A percentile compares a stretch with the other conserved stretches of the same genome.
These are phyloP conservation scores for Urophycis tenuis DNA, from an alignment of 2,797 vertebrate species.

Conservation along the genomic window DNA sequence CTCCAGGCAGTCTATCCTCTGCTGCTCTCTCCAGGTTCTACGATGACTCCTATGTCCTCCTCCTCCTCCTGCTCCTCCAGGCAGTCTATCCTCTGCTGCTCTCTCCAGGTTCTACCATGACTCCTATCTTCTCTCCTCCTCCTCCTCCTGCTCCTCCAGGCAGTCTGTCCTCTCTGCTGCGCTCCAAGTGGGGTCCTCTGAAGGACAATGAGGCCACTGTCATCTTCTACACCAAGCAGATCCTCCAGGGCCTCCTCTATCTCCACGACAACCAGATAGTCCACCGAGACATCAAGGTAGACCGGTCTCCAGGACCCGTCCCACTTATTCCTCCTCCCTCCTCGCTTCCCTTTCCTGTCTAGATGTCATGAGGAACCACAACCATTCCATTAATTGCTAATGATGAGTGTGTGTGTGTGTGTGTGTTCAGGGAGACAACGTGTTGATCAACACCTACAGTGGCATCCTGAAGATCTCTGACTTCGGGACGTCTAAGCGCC, in stretches of 20 bases:
- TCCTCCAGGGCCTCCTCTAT: conserved; percentile 84
- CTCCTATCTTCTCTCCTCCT: neutral
- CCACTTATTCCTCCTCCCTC: neutral
- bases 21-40: too few species aligned
- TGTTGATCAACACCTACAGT: conserved; percentile 89
- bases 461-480: conserved; percentile 91
- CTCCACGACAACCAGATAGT: conserved; percentile 90
- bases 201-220: conserved; percentile 89
- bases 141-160: conserved; percentile 56
- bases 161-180: conserved; percentile 84
- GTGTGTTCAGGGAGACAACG: conserved; percentile 81
- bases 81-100: too few species aligned
- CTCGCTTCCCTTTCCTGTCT: neutral
- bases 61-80: too few species aligned
- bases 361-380: neutral
- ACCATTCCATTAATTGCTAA: too few species aligned
- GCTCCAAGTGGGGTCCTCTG: conserved; percentile 89
- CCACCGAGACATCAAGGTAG: conserved; percentile 89
- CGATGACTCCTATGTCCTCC: too few species aligned
- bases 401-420: conserved; percentile 1
- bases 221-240: conserved; percentile 88
- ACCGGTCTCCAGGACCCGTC: neutral
- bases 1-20: too few species aligned
- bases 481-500: conserved; percentile 87
- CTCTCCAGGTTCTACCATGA: neutral